A percentile compares a stretch with the other conserved stretches of the same genome.
phyloP scores from a whole-genome alignment of 2,888 invertebrate species.

The Rhingia campestris region DNA sequence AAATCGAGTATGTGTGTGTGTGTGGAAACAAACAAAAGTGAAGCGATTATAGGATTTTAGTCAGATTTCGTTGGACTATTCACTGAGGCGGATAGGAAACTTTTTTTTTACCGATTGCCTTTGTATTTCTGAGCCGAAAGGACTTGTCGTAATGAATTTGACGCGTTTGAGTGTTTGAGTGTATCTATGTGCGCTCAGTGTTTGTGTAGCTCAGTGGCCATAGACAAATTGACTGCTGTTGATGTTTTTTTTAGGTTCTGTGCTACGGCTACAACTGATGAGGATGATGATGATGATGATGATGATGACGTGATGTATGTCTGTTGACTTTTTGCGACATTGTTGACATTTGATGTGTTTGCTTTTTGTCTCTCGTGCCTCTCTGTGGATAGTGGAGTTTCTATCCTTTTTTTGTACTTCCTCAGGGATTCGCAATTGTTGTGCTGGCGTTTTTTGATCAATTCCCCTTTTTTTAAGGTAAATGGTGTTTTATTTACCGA shows the following conservation, averaged over 20 bases:
- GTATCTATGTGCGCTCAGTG: constrained; percentile 1
- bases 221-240: constrained; percentile 37
- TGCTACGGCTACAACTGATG: constrained; percentile 21
- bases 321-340: constrained; percentile 52
- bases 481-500: constrained; percentile 10
- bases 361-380: constrained; percentile 38
- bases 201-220: constrained; percentile 22
- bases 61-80: constrained; percentile 26
- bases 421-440: neutral
- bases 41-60: constrained; percentile 59
- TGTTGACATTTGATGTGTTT: constrained; percentile 66
- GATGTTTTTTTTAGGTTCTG: constrained; percentile 12
- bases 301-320: constrained; percentile 48
- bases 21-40: constrained; percentile 42
- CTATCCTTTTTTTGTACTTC: neutral
- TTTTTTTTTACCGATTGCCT: constrained; percentile 31
- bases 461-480: neutral
- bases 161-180: constrained; percentile 26
- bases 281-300: constrained; percentile 42
- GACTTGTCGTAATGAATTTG: constrained; percentile 48
- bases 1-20: neutral
- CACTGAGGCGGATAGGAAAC: constrained; percentile 46
- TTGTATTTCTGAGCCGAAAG: constrained; percentile 5
- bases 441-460: neutral
- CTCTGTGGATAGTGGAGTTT: constrained; percentile 4